phyloP scores from a whole-genome alignment of 2,113 vertebrate genomes.

The Dendrocopos noguchii region DNA sequence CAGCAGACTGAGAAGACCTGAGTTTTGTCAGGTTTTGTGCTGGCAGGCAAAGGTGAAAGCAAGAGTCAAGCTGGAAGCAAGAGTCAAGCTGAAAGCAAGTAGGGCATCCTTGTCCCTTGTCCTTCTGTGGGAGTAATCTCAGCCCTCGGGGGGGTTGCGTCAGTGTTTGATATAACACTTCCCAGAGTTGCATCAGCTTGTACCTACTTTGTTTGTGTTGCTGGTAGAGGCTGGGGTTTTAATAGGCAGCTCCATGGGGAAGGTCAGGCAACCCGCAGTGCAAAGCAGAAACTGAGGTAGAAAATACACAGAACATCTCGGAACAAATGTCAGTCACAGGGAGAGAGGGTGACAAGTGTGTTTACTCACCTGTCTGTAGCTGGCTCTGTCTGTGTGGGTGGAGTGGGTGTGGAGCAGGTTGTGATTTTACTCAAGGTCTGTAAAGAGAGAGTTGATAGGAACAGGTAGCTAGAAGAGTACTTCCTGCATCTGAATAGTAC shows the following conservation, averaged over 20 bases:
- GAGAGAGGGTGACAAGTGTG: background rate
- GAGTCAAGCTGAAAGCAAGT: background rate
- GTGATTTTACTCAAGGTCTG: conserved; percentile 3
- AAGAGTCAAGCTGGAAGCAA: background rate
- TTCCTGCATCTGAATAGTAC: background rate
- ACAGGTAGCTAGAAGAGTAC: background rate
- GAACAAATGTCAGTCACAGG: background rate
- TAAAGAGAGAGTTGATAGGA: conserved; percentile 1
- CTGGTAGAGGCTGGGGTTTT: conserved; percentile 37
- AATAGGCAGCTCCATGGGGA: conserved; percentile 49
- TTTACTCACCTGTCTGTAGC: background rate
- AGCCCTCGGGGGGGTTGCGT: conserved; percentile 33
- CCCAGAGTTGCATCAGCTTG: conserved; percentile 70
- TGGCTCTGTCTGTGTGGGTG: background rate
- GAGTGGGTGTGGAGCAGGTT: background rate
- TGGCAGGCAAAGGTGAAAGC: background rate
- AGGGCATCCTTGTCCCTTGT: background rate
- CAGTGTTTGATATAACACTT: background rate
- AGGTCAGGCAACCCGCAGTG: conserved; percentile 21
- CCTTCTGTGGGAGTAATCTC: background rate
- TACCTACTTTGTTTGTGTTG: conserved; percentile 21
- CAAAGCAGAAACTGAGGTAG: conserved; percentile 66
- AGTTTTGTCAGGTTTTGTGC: background rate
- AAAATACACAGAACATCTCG: conserved; percentile 26
- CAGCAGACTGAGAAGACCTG: rapidly evolving